These are phyloP conservation scores for Sylvia atricapilla DNA, from an alignment of 2,113 vertebrate genomes.

Conservation along the genomic window DNA sequence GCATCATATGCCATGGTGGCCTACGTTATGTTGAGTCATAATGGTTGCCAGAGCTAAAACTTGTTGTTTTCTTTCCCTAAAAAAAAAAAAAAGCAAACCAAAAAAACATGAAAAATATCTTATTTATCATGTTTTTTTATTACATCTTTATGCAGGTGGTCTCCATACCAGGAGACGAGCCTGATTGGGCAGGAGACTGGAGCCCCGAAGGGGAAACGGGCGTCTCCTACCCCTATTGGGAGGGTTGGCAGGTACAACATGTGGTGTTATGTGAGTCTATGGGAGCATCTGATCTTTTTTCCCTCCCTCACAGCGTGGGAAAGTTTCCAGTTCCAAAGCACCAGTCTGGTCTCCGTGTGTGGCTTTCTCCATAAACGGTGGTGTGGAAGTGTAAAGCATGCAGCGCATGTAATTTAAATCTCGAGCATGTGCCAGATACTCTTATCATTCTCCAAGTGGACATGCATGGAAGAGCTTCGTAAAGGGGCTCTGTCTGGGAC, in stretches of 20 bases:
- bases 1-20: background rate
- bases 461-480: constrained; percentile 68
- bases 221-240: constrained; percentile 84
- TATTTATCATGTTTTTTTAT: constrained; percentile 79
- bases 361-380: constrained; percentile 81
- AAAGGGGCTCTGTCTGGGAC: constrained; percentile 1
- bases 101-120: constrained; percentile 72
- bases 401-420: constrained; percentile 72
- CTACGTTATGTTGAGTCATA: background rate
- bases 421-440: constrained; percentile 74
- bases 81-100: background rate
- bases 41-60: constrained; percentile 53
- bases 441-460: constrained; percentile 66
- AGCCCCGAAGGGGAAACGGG: constrained; percentile 83
- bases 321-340: constrained; percentile 75
- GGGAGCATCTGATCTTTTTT: constrained; percentile 76
- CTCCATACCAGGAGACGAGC: constrained; percentile 82
- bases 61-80: constrained; percentile 54
- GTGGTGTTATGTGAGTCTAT: constrained; percentile 84
- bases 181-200: constrained; percentile 85
- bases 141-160: constrained; percentile 80
- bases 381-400: constrained; percentile 82
- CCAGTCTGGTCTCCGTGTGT: constrained; percentile 79
- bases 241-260: constrained; percentile 85
- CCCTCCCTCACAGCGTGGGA: constrained; percentile 69